Evolutionary conservation across 2,888 invertebrate genomes (phyloP).

Genomic region (Tenthredo mesomela): DNA sequence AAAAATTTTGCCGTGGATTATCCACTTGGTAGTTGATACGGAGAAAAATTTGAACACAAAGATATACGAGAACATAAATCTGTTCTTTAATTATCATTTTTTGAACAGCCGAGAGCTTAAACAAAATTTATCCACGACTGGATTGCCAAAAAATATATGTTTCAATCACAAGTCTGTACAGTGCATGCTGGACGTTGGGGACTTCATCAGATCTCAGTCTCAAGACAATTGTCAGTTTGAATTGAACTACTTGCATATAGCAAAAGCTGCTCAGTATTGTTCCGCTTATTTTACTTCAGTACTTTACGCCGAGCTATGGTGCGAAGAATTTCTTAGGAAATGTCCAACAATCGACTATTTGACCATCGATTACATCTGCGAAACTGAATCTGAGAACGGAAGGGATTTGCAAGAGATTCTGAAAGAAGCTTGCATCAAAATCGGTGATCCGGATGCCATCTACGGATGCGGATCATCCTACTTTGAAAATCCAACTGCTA

Average conservation of each 20-base stretch:
- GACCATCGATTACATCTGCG: conserved; percentile 76
- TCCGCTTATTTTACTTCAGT: conserved; percentile 88
- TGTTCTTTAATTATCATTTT: conserved; percentile 82
- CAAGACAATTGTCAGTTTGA: conserved; percentile 75
- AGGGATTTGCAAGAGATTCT: conserved; percentile 82
- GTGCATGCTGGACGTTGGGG: conserved; percentile 85
- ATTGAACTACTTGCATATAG: conserved; percentile 87
- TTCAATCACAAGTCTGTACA: conserved; percentile 82
- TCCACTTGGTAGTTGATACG: conserved; percentile 82
- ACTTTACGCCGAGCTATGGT: conserved; percentile 87
- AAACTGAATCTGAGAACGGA: conserved; percentile 77
- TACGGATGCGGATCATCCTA: conserved; percentile 88
- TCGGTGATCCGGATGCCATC: conserved; percentile 89
- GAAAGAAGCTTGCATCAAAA: conserved; percentile 83
- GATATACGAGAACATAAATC: conserved; percentile 79
- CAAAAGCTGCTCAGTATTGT: conserved; percentile 88
- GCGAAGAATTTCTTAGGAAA: conserved; percentile 61
- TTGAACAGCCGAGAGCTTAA: conserved; percentile 62
- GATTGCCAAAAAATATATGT: conserved; percentile 57
- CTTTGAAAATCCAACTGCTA: conserved; percentile 82
- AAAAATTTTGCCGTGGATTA: conserved; percentile 83
- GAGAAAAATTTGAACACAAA: conserved; percentile 71
- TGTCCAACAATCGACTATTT: conserved; percentile 52
- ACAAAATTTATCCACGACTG: neutral
- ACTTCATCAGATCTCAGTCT: conserved; percentile 79